A percentile compares a stretch with the other conserved stretches of the same genome.
phyloP scores from a whole-genome alignment of 2,888 invertebrate genomes.

The Mimas tiliae region DNA sequence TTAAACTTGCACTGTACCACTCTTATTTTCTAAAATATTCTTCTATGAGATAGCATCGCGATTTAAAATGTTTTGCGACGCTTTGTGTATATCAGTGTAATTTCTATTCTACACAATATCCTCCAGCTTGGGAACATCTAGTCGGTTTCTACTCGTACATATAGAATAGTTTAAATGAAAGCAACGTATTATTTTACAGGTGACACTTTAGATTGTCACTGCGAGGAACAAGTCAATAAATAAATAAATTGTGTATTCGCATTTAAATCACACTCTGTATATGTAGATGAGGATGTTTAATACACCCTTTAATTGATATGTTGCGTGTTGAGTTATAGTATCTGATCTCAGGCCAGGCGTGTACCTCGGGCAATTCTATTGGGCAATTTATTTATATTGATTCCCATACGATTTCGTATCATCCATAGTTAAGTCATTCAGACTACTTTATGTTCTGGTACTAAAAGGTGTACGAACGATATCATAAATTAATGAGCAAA shows the following conservation, averaged over 20 bases:
- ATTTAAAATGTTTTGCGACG: slow-evolving; percentile 7
- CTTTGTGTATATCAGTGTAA: slow-evolving; percentile 13
- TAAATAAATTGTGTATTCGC: slow-evolving; percentile 47
- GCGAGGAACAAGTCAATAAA: slow-evolving; percentile 46
- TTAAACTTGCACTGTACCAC: slow-evolving; percentile 6
- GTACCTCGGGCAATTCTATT: slow-evolving; percentile 74
- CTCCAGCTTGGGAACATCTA: slow-evolving; percentile 13
- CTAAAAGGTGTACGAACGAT: slow-evolving; percentile 41
- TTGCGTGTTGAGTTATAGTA: slow-evolving; percentile 77
- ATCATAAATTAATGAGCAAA: slow-evolving; percentile 39
- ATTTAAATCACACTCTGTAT: slow-evolving; percentile 63
- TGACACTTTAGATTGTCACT: slow-evolving; percentile 45
- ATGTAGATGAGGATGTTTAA: slow-evolving; percentile 67
- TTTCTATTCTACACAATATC: slow-evolving; percentile 18
- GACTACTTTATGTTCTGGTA: slow-evolving; percentile 60
- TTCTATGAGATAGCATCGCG: slow-evolving; percentile 6
- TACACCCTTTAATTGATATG: slow-evolving; percentile 79
- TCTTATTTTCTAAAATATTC: slow-evolving; percentile 15
- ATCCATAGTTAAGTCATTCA: slow-evolving; percentile 60
- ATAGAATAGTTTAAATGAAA: slow-evolving; percentile 34
- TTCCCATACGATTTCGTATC: slow-evolving; percentile 70
- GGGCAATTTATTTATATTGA: slow-evolving; percentile 80
- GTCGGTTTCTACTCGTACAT: slow-evolving; percentile 6
- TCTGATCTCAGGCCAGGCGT: slow-evolving; percentile 65
- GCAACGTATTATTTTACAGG: slow-evolving; percentile 32